Conservation (phyloP, 2,113 vertebrate species). For the Cyphomyrus discorhynchus region DNA sequence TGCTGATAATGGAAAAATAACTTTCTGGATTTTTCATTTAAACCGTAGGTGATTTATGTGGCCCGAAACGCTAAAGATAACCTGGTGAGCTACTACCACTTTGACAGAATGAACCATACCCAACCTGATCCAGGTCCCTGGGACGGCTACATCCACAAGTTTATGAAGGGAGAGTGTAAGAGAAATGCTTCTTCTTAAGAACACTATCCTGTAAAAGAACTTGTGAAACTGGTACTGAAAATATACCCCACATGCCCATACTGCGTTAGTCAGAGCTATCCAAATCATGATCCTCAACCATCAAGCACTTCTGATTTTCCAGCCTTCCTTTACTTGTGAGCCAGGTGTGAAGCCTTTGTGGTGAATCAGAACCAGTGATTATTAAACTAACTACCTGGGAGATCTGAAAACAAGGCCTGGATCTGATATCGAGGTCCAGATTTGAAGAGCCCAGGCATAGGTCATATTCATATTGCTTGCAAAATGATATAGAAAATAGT, state of each 20-base stretch:
- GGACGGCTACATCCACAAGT: conserved; percentile 69
- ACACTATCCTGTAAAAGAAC: neutral
- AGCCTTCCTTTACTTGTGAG: neutral
- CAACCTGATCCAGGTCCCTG: conserved; percentile 68
- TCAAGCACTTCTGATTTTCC: neutral
- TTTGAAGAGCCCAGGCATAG: neutral
- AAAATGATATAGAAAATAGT: neutral
- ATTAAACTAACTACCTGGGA: neutral
- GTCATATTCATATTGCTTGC: neutral
- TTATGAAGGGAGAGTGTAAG: conserved; percentile 71
- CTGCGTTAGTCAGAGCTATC: neutral
- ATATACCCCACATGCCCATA: neutral
- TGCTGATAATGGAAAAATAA: neutral
- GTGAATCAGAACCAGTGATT: neutral
- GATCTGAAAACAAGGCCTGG: neutral
- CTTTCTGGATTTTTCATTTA: neutral
- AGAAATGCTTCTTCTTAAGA: neutral
- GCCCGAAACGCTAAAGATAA: conserved; percentile 84
- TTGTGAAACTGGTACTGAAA: neutral
- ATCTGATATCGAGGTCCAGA: neutral
- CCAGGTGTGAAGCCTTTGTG: neutral
- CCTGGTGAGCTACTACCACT: conserved; percentile 76
- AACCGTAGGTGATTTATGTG: conserved; percentile 69
- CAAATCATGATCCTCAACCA: neutral
- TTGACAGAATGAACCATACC: conserved; percentile 71